Conservation (phyloP, 2,797 vertebrate genomes). For the Rhinophrynus dorsalis region DNA sequence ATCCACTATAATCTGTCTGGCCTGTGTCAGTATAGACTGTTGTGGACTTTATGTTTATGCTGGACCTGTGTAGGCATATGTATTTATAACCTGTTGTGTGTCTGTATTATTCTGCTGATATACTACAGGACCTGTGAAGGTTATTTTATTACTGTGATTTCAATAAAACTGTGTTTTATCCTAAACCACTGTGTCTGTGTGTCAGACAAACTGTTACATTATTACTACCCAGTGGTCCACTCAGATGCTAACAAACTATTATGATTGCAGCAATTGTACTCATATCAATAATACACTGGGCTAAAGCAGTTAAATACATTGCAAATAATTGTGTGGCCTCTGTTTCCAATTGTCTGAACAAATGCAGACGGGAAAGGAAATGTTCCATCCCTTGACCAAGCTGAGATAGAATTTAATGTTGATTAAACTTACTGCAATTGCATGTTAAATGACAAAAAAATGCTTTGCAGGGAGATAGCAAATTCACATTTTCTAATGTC, state of each 20-base stretch:
- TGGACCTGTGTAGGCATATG: too few species aligned
- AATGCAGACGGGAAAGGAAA: conserved; percentile 21
- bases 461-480: conserved; percentile 12
- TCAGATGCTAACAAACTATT: neutral
- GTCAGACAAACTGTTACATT: too few species aligned
- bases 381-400: neutral
- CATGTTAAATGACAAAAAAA: conserved; percentile 32
- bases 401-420: conserved; percentile 30
- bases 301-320: conserved; percentile 19
- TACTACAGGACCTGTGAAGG: too few species aligned
- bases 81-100: too few species aligned
- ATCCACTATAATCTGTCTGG: too few species aligned
- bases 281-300: neutral
- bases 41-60: too few species aligned
- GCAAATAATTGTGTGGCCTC: neutral
- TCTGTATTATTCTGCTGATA: too few species aligned
- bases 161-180: too few species aligned
- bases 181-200: too few species aligned
- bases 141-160: too few species aligned
- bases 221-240: neutral
- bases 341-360: conserved; percentile 7
- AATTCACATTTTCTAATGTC: conserved; percentile 40
- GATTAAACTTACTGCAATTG: conserved; percentile 32
- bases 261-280: neutral
- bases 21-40: too few species aligned